Base-by-base conservation (phyloP, 2,113 vertebrate species). In the Mirounga angustirostris region DNA sequence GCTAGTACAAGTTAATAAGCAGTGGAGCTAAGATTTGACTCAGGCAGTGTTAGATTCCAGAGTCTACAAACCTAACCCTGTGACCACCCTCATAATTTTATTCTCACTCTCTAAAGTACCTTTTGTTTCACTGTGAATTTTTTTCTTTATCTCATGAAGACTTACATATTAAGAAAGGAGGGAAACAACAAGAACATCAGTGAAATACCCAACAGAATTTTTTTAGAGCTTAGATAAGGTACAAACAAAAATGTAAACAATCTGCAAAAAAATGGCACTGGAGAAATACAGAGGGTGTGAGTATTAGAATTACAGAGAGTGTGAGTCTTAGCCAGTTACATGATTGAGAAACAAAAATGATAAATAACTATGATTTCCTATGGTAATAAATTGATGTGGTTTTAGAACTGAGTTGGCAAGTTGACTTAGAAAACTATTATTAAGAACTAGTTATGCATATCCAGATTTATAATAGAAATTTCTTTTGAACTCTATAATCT, bases 381-480 rank as follows among this genome's bases (percentile, higher is more conserved):
- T 69, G 5, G 8, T 84, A 87, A 91, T 65, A 84, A 40, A 54
- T 33, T 91, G n/a, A 71, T 92, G 11, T 76, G 33, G 14, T 76
- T 94, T 88, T 74, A 94, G 16, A 36, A 85, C 81, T 84, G 92
- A 81, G n/a, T 46, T 92, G 79, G 43, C 84, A 84, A 28, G 3
- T 69, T 89, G 46, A 40, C 54, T 92, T 92, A 50, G 14, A 78
- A 84, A 63, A 52, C 2, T 58, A 8, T 92, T 85, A 80, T 83
- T 54, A 86, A 78, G 59, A 88, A 5, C 40, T 85, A 81, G 15
- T 74, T 96, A 73, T 92, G 16, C n/a, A 26, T 52, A 46, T 63
- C 8, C 9, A n/a, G 9, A 79, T 89, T 59, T 95, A 18, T 85
- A 87, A n/a, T n/a, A 43, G 10, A 36, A 71, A 84, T 76, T 94